These are phyloP conservation scores for Micropoecilia bifurca DNA, from an alignment of 2,797 vertebrate species.

Conservation along the genomic window DNA sequence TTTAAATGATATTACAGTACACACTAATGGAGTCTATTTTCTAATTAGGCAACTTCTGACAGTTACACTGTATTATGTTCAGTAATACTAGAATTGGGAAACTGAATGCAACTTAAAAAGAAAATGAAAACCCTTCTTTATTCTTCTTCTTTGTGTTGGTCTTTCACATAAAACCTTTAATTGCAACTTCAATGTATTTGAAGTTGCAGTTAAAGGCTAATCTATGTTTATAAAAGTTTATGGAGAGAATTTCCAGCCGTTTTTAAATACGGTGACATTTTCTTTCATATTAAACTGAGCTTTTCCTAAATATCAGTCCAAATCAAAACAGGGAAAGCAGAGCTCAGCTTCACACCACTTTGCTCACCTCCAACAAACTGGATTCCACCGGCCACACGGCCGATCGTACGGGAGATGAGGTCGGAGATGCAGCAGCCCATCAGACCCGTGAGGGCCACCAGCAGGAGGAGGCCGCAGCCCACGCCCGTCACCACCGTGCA, in stretches of 20 bases:
- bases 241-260: background rate
- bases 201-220: background rate
- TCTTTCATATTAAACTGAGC: background rate
- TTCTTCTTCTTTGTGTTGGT: background rate
- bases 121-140: background rate
- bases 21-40: background rate
- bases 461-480: slow-evolving; percentile 94
- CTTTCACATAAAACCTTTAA: background rate
- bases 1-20: background rate
- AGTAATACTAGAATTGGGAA: background rate
- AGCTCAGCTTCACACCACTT: background rate
- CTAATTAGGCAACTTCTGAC: background rate
- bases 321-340: background rate
- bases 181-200: too few relatives aligned
- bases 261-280: background rate
- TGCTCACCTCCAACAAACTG: slow-evolving; percentile 97
- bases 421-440: slow-evolving; percentile 98
- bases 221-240: too few relatives aligned
- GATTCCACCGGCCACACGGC: slow-evolving; percentile 94
- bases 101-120: background rate
- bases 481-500: slow-evolving; percentile 94
- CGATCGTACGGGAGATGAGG: slow-evolving; percentile 95
- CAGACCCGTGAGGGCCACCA: slow-evolving; percentile 93
- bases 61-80: background rate
- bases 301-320: background rate